Percentiles rank a stretch among this genome's conserved stretches.
Conservation (phyloP, 2,113 vertebrate species). For the Tauraco erythrolophus region DNA sequence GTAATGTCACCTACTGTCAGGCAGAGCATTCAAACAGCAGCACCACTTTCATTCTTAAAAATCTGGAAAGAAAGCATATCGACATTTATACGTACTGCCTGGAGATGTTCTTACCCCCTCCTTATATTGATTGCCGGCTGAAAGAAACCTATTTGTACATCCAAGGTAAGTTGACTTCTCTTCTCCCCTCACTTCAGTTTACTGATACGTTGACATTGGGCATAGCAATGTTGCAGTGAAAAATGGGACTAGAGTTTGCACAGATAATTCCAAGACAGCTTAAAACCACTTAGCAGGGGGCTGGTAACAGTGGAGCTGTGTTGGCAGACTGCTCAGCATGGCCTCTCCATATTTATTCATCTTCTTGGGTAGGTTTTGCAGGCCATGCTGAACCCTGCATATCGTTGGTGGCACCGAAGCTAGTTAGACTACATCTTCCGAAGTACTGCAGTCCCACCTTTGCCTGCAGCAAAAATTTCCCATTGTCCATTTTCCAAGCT, state of each 20-base stretch:
- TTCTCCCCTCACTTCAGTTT: neutral
- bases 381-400: neutral
- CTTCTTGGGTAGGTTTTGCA: neutral
- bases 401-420: neutral
- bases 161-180: constrained; percentile 72
- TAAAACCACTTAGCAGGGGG: neutral
- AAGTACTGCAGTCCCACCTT: neutral
- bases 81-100: constrained; percentile 72
- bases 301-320: neutral
- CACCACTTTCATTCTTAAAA: constrained; percentile 72
- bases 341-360: neutral
- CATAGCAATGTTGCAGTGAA: neutral
- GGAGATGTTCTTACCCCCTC: constrained; percentile 73
- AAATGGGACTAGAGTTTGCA: neutral
- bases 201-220: neutral
- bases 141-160: constrained; percentile 72
- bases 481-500: neutral
- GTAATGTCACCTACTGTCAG: constrained; percentile 54
- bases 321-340: neutral
- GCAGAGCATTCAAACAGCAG: constrained; percentile 32
- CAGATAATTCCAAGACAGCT: neutral
- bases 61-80: constrained; percentile 64
- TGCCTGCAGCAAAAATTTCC: neutral
- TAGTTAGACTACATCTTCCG: neutral
- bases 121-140: constrained; percentile 41